Percentiles rank a stretch among this genome's conserved stretches.
Conservation (phyloP, 2,113 vertebrate genomes). For the Syngnathus floridae region DNA sequence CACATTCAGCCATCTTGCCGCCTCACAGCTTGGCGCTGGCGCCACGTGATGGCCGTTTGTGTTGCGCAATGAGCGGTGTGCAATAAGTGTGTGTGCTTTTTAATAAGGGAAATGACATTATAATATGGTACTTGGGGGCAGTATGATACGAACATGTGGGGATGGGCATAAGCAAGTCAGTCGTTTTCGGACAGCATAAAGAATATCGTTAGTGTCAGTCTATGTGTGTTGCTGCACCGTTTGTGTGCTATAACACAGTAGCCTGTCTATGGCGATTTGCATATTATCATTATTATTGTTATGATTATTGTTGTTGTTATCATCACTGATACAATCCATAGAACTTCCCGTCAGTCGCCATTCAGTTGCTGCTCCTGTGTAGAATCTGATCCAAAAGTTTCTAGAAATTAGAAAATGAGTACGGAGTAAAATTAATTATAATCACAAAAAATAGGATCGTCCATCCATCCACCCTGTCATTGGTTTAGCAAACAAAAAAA, state of each 20-base stretch:
- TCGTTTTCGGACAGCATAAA: too few relatives aligned
- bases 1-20: conserved; percentile 46
- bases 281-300: too few relatives aligned
- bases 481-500: neutral
- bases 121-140: too few relatives aligned
- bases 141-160: too few relatives aligned
- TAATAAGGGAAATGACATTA: too few relatives aligned
- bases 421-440: neutral
- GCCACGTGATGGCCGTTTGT: neutral
- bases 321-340: neutral
- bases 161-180: too few relatives aligned
- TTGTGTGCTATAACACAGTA: too few relatives aligned
- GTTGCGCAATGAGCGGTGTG: neutral
- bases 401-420: conserved; percentile 26
- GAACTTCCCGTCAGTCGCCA: neutral
- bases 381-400: conserved; percentile 76
- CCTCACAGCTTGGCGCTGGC: conserved; percentile 27
- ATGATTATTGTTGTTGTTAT: too few relatives aligned
- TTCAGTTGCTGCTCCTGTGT: conserved; percentile 75
- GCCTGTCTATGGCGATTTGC: too few relatives aligned
- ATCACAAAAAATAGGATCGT: neutral
- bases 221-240: too few relatives aligned
- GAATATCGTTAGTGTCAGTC: too few relatives aligned
- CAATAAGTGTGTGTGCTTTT: neutral
- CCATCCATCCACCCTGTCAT: too few relatives aligned